A percentile compares a stretch with the other conserved stretches of the same genome.
phyloP scores from a whole-genome alignment of 2,113 vertebrate genomes.

The Pan troglodytes region NHGRI_mPanTro3-v2.1_pri NC_072419.2:60783501-60784000 shows the following conservation, averaged over 20 bases:
- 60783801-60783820: not conserved
- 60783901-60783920: not conserved
- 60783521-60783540: not conserved
- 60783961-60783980: too few species aligned
- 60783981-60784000: not conserved
- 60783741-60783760: not conserved
- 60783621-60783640: not conserved
- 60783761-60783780: not conserved
- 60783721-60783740: not conserved
- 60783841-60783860: not conserved
- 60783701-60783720: not conserved
- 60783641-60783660: not conserved
- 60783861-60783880: rapidly evolving
- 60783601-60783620: not conserved
- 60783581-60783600: not conserved
- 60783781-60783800: not conserved
- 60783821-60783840: not conserved
- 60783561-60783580: not conserved
- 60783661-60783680: not conserved
- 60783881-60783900: not conserved
- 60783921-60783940: not conserved
- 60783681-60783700: not conserved
- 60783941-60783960: not conserved
- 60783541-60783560: not conserved
- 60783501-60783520: not conserved